Percentiles rank a stretch among this genome's conserved stretches.
Conservation (phyloP, 2,888 invertebrate genomes). For the Micoletzkya japonica region DNA sequence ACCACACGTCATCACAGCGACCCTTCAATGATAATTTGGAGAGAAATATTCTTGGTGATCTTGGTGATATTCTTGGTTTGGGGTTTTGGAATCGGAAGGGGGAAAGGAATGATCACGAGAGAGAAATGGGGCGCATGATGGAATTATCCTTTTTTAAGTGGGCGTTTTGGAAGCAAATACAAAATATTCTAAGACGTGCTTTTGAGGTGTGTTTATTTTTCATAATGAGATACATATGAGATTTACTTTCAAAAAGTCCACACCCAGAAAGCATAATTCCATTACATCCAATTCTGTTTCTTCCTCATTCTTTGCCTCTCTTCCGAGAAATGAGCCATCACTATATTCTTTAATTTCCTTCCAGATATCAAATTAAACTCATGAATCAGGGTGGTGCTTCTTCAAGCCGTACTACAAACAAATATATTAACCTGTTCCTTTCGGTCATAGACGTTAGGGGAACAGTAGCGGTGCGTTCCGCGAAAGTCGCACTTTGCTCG, state of each 20-base stretch:
- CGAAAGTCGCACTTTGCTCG: constrained; percentile 54
- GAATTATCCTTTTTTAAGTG: background rate
- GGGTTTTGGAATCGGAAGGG: too few relatives aligned
- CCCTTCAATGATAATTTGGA: constrained; percentile 13
- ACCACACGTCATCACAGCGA: constrained; percentile 33
- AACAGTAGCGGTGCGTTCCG: constrained; percentile 55
- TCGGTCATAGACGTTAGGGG: constrained; percentile 46
- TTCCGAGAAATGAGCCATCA: background rate
- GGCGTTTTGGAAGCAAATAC: too few relatives aligned
- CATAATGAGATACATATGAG: too few relatives aligned
- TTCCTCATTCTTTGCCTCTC: background rate
- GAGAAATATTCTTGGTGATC: too few relatives aligned
- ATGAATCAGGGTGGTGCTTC: background rate
- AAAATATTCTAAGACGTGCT: too few relatives aligned
- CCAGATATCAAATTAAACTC: background rate
- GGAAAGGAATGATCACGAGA: too few relatives aligned
- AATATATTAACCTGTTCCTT: constrained; percentile 50
- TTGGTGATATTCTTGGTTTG: too few relatives aligned
- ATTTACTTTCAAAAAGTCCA: too few relatives aligned
- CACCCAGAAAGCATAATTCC: too few relatives aligned
- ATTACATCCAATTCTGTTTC: too few relatives aligned
- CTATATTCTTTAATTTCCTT: background rate
- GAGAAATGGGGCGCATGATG: background rate
- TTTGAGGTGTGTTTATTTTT: too few relatives aligned
- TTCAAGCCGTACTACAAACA: background rate